A percentile compares a stretch with the other conserved stretches of the same genome.
Evolutionary conservation across 2,888 invertebrate species (phyloP).

Genomic region (Trissonchulus latispiculum): DNA sequence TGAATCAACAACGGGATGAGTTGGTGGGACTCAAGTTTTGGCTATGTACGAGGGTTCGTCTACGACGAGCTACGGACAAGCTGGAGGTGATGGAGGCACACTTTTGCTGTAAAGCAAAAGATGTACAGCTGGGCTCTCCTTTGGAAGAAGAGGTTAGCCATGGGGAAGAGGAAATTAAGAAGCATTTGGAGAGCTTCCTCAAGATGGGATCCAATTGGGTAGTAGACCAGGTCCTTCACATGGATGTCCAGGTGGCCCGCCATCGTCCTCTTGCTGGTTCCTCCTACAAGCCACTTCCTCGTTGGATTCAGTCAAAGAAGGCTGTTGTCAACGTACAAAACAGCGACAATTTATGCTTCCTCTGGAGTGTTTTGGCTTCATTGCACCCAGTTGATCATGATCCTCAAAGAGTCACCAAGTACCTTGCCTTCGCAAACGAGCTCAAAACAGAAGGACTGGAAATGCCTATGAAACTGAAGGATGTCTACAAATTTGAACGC

Average conservation of each 20-base stretch:
- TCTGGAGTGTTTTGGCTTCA: not conserved
- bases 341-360: not conserved
- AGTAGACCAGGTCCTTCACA: not conserved
- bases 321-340: conserved; percentile 5
- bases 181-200: not conserved
- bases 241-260: not conserved
- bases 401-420: not conserved
- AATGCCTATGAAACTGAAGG: not conserved
- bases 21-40: too few relatives aligned
- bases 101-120: too few relatives aligned
- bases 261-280: not conserved
- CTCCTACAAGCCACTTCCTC: not conserved
- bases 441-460: not conserved
- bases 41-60: too few relatives aligned
- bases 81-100: too few relatives aligned
- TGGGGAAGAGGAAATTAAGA: not conserved
- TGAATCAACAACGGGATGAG: too few relatives aligned
- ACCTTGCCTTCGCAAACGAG: not conserved
- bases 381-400: not conserved
- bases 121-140: too few relatives aligned
- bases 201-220: not conserved
- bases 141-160: too few relatives aligned
- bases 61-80: too few relatives aligned
- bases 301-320: not conserved
- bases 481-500: not conserved